Evolutionary conservation across 2,888 invertebrate species (phyloP), one percentile per base, ranked within the genome.

Genomic region (Toxonevra muliebris): DNA sequence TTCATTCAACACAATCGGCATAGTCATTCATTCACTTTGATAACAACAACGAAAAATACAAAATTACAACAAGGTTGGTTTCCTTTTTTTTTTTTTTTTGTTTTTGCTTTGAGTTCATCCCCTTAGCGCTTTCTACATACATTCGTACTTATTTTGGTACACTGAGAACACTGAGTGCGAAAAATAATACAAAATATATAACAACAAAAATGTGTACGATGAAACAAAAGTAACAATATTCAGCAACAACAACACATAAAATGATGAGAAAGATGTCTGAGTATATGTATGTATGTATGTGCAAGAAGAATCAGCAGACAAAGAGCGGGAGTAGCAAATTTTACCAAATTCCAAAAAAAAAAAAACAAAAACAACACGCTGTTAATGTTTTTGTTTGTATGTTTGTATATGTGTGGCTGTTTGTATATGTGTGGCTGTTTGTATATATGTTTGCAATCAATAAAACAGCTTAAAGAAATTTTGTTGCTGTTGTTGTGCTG

Each of bases 391-490:
- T 48, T 8, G 48, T 48, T 48, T 12, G 48, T 8, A 3, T 15
- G 2, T n/a, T 5, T 48, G 48, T 15, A 48, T 2, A 5, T 48
- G 2, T 12, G 48, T 2, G 48, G 48, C 12, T 48, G 48, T 8
- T 5, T 48, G 48, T 15, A 48, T 2, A 5, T 48, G 2, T 12
- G 48, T 2, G 48, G 45, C 10, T 48, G 48, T 8, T 2, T 77
- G 78, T 75, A 77, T 66, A 57, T 45, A 30, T 59, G 65, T 61
- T 72, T 74, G 77, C 79, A 78, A 79, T 79, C 79, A 79, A 79
- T 79, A 79, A 78, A 79, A 79, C 79, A 79, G 79, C 79, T 79
- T 79, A 79, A 78, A 73, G 75, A 77, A 76, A 79, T 79, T 78
- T 76, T 77, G 30, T 30, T 30, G 30, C 7, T 30, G 30, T 30